A percentile compares a stretch with the other conserved stretches of the same genome.
Evolutionary conservation across 2,797 vertebrate genomes (phyloP).

Genomic region (Sebastolobus altivelis): DNA sequence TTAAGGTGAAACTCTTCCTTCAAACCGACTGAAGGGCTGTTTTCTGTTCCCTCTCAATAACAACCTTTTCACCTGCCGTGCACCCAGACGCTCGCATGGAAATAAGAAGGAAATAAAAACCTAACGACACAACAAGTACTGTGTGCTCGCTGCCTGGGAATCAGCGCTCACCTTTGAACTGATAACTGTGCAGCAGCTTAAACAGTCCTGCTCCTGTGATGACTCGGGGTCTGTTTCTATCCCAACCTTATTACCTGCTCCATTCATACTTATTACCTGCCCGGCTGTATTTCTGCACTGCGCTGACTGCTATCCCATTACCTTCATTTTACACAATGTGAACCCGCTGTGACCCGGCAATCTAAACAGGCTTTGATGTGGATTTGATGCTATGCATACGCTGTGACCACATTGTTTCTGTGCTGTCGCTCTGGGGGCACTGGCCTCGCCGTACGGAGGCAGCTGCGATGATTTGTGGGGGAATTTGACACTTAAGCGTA

Average conservation of each 20-base stretch:
- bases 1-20: constrained; percentile 6
- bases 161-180: constrained; percentile 74
- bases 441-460: constrained; percentile 54
- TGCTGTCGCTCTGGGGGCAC: constrained; percentile 62
- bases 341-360: constrained; percentile 77
- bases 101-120: constrained; percentile 29
- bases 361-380: constrained; percentile 82
- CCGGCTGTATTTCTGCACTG: constrained; percentile 65
- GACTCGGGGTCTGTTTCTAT: constrained; percentile 73
- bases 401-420: constrained; percentile 76
- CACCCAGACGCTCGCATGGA: constrained; percentile 27
- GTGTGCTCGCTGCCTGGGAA: constrained; percentile 51
- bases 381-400: constrained; percentile 76
- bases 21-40: not conserved
- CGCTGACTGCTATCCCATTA: constrained; percentile 78
- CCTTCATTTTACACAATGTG: constrained; percentile 76
- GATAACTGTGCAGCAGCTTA: constrained; percentile 64
- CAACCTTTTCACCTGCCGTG: constrained; percentile 26
- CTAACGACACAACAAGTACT: constrained; percentile 32
- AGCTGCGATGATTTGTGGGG: constrained; percentile 79
- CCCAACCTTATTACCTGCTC: constrained; percentile 77
- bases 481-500: constrained; percentile 83
- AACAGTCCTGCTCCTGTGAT: constrained; percentile 65
- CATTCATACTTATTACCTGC: constrained; percentile 80
- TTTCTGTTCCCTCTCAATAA: not conserved